Percentiles rank a stretch among this genome's conserved stretches.
These are phyloP conservation scores for Boleophthalmus pectinirostris DNA, from an alignment of 2,113 vertebrate species.

Conservation along the genomic window DNA sequence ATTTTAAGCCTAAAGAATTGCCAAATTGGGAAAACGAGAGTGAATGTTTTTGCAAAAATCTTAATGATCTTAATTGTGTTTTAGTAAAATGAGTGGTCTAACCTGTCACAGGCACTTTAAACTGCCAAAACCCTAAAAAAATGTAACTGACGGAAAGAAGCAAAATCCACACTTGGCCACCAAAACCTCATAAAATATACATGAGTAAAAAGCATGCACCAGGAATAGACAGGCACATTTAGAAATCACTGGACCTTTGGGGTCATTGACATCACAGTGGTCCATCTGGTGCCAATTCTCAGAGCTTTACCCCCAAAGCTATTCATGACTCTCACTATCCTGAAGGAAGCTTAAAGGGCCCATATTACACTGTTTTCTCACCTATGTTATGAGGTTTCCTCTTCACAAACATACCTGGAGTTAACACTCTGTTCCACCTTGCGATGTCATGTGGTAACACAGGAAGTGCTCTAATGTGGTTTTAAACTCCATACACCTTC, in stretches of 20 bases:
- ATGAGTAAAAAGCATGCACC: constrained; percentile 22
- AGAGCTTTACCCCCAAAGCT: constrained; percentile 13
- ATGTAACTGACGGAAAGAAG: constrained; percentile 19
- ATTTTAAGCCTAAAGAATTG: too few species aligned
- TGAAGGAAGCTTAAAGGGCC: neutral
- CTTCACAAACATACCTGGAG: too few species aligned
- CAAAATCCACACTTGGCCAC: neutral
- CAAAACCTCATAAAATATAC: constrained; percentile 38
- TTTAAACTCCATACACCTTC: too few species aligned
- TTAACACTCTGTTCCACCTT: too few species aligned
- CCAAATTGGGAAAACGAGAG: too few species aligned
- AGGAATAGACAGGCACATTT: constrained; percentile 50
- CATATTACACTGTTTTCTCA: too few species aligned
- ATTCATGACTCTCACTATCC: neutral
- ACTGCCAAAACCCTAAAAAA: neutral
- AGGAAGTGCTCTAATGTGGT: too few species aligned
- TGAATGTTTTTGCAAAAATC: too few species aligned
- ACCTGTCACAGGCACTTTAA: neutral
- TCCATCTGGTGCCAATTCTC: constrained; percentile 36
- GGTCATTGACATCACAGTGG: constrained; percentile 41
- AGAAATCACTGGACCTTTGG: constrained; percentile 32
- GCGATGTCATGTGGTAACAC: too few species aligned
- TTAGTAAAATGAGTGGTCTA: too few species aligned
- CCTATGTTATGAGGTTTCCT: too few species aligned
- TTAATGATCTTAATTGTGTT: too few species aligned